Evolutionary conservation across 2,888 invertebrate genomes (phyloP).

Genomic region (Polydrusus cervinus): DNA sequence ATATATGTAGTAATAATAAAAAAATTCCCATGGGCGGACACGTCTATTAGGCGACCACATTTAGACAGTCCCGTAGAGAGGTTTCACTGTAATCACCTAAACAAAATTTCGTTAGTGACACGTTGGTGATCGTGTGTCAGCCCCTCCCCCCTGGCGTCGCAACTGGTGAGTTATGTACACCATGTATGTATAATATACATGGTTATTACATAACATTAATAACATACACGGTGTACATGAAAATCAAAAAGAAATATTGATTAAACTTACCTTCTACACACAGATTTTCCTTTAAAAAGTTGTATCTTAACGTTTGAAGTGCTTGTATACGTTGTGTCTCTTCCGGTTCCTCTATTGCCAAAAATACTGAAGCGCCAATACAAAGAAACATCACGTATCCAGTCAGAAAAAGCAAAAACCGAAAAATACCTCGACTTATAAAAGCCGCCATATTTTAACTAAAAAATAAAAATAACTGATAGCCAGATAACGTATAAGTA

Average conservation of each 20-base stretch:
- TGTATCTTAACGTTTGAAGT: conserved; percentile 74
- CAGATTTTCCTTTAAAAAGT: conserved; percentile 77
- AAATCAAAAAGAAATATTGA: too few relatives aligned
- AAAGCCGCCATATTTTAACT: background rate
- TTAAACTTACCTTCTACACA: conserved; percentile 78
- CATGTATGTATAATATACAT: too few relatives aligned
- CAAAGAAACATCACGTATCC: conserved; percentile 75
- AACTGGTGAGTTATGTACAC: too few relatives aligned
- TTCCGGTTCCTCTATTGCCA: conserved; percentile 84
- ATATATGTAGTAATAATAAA: too few relatives aligned
- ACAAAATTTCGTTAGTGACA: too few relatives aligned
- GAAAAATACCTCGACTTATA: conserved; percentile 56
- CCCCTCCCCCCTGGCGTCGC: too few relatives aligned
- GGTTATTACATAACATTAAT: too few relatives aligned
- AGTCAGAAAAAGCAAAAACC: conserved; percentile 70
- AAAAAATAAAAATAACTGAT: background rate
- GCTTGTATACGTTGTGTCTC: conserved; percentile 76
- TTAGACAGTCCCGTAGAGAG: too few relatives aligned
- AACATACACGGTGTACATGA: background rate
- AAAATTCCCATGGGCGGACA: too few relatives aligned
- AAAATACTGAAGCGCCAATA: conserved; percentile 85
- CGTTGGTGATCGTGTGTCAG: too few relatives aligned
- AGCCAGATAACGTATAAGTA: background rate
- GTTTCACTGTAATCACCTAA: too few relatives aligned
- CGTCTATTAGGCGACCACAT: too few relatives aligned